Conservation (phyloP, 2,113 vertebrate species). For the Pseudorasbora parva region DNA sequence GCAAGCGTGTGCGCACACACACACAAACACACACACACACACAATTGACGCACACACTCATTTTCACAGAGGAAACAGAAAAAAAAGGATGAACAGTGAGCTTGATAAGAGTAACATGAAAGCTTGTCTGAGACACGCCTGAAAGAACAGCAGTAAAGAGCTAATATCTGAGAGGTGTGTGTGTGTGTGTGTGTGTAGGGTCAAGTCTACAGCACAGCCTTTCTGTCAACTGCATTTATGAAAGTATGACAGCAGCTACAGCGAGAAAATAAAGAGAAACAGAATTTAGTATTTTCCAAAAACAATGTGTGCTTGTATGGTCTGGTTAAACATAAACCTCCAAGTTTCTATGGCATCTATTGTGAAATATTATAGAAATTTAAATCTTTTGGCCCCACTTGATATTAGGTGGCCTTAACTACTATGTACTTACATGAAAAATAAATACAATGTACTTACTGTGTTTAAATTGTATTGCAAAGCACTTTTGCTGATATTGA, state of each 20-base stretch:
- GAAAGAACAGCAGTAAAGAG: slow-evolving; percentile 44
- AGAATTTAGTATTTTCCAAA: not conserved
- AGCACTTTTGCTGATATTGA: no score
- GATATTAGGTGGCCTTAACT: no score
- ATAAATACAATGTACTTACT: no score
- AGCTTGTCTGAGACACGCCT: slow-evolving; percentile 40
- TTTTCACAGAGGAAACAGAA: slow-evolving; percentile 16
- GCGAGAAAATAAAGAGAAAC: not conserved
- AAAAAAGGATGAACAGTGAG: slow-evolving; percentile 16
- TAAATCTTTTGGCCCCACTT: not conserved
- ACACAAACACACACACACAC: not conserved
- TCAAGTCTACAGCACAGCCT: not conserved
- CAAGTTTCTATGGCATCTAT: not conserved
- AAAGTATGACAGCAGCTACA: not conserved
- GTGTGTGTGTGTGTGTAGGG: not conserved
- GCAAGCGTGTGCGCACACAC: not conserved
- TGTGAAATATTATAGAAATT: not conserved
- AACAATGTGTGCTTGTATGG: not conserved
- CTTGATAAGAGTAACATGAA: slow-evolving; percentile 45
- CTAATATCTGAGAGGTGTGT: not conserved
- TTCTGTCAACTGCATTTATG: not conserved
- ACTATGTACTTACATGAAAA: no score
- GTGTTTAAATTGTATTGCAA: no score
- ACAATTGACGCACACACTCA: not conserved
- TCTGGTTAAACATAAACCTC: not conserved